A percentile compares a stretch with the other conserved stretches of the same genome.
phyloP scores from a whole-genome alignment of 92 coral and sea anemone species.

The Actinernus sp. region DNA sequence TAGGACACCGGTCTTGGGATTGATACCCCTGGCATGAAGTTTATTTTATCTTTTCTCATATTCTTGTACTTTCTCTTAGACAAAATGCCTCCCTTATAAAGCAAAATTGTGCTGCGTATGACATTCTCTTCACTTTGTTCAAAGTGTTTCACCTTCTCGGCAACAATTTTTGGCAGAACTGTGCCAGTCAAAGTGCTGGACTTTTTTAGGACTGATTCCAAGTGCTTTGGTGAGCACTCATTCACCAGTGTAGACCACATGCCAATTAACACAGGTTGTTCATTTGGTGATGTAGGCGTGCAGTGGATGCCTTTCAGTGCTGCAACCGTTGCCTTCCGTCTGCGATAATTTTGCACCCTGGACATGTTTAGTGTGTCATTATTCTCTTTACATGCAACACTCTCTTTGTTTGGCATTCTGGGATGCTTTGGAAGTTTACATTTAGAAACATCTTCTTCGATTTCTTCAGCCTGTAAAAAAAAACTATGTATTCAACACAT shows the following conservation, averaged over 20 bases:
- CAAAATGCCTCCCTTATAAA: slow-evolving; percentile 24
- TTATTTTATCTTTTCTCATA: slow-evolving; percentile 1
- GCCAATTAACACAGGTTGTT: slow-evolving; percentile 8
- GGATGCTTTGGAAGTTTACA: slow-evolving; percentile 11
- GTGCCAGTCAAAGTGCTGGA: neutral
- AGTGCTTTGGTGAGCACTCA: too few species aligned
- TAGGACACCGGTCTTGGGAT: slow-evolving; percentile 29
- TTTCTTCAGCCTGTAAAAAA: slow-evolving; percentile 8
- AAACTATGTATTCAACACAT: too few species aligned
- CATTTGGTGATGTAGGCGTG: slow-evolving; percentile 3
- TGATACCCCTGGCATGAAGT: slow-evolving; percentile 6
- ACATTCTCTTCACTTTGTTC: slow-evolving; percentile 4
- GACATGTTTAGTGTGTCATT: slow-evolving; percentile 24
- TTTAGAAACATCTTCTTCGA: neutral
- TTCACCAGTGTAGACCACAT: slow-evolving; percentile 25
- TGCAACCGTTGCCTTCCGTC: slow-evolving; percentile 9
- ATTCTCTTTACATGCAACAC: slow-evolving; percentile 14
- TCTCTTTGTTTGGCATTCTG: slow-evolving; percentile 12
- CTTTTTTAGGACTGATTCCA: too few species aligned
- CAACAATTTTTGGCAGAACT: slow-evolving; percentile 14
- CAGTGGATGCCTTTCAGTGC: slow-evolving; percentile 17
- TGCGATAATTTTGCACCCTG: slow-evolving; percentile 15
- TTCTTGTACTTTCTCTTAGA: slow-evolving; percentile 25
- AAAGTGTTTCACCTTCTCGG: slow-evolving; percentile 8
- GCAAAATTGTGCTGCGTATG: neutral